These are phyloP conservation scores for Cairina moschata DNA, from an alignment of 2,113 vertebrate genomes.

Conservation along the genomic window DNA sequence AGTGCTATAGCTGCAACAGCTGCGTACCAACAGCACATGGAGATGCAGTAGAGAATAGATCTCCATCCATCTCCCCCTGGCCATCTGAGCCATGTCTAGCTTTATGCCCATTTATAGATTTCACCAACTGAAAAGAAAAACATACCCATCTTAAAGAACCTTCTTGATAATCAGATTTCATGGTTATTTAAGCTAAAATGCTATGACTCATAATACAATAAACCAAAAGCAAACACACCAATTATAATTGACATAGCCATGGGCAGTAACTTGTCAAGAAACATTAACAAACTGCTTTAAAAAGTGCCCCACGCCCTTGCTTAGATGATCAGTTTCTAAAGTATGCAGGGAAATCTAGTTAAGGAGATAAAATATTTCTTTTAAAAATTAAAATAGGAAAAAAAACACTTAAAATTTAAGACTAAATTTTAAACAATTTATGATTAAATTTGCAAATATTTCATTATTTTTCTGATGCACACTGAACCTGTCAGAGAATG, in stretches of 20 bases:
- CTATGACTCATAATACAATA: constrained; percentile 2
- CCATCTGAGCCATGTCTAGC: background rate
- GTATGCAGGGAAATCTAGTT: background rate
- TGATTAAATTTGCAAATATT: background rate
- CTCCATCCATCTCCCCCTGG: background rate
- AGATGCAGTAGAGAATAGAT: background rate
- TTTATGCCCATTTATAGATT: background rate
- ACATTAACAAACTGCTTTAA: background rate
- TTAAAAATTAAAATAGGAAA: background rate
- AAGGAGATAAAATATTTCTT: background rate
- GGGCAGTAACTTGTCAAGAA: background rate
- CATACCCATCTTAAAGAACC: background rate
- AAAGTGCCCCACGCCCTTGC: background rate
- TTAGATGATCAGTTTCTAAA: background rate
- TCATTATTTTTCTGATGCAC: background rate
- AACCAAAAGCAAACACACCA: background rate
- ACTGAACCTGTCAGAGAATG: background rate
- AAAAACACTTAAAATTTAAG: background rate
- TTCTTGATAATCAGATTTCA: constrained; percentile 34
- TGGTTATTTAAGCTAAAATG: background rate
- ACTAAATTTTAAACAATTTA: background rate
- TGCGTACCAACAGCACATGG: background rate
- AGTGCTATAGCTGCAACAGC: background rate
- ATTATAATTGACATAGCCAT: background rate
- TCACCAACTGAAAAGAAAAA: background rate